These are phyloP conservation scores for Tricholauxania praeusta DNA, from an alignment of 2,888 invertebrate species.

Conservation along the genomic window DNA sequence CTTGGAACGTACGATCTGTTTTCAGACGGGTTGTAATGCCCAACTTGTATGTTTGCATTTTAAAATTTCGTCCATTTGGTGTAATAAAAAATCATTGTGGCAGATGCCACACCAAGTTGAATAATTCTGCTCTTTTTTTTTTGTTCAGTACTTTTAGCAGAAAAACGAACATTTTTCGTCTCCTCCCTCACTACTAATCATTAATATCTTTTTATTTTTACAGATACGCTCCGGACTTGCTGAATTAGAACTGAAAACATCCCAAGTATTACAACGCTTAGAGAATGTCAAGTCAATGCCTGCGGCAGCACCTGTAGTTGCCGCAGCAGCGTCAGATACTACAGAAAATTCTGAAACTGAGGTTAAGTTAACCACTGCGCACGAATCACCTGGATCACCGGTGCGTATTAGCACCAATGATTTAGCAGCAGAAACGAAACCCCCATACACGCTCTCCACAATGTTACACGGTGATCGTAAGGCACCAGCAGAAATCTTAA, in stretches of 20 bases:
- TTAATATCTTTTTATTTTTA: constrained; percentile 38
- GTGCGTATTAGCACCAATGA: constrained; percentile 29
- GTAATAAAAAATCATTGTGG: too few relatives aligned
- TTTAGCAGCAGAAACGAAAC: constrained; percentile 28
- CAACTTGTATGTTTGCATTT: too few relatives aligned
- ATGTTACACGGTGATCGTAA: constrained; percentile 71
- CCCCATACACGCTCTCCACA: constrained; percentile 44
- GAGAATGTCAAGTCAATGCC: constrained; percentile 71
- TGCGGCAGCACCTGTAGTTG: constrained; percentile 62
- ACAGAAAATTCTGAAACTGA: constrained; percentile 1
- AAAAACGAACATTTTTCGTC: too few relatives aligned
- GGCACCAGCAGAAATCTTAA: constrained; percentile 69
- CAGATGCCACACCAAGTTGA: too few relatives aligned
- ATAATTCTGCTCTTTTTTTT: too few relatives aligned
- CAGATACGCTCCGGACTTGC: constrained; percentile 76
- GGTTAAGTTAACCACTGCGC: constrained; percentile 6
- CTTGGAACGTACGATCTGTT: too few relatives aligned
- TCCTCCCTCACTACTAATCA: too few relatives aligned
- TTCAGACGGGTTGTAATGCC: too few relatives aligned
- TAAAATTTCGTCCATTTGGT: too few relatives aligned
- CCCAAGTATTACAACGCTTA: constrained; percentile 78
- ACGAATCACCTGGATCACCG: constrained; percentile 1
- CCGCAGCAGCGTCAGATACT: constrained; percentile 40
- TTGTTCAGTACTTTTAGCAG: too few relatives aligned
- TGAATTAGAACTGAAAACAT: constrained; percentile 78